A percentile compares a stretch with the other conserved stretches of the same genome.
phyloP scores from a whole-genome alignment of 2,888 invertebrate species.

The Mystacides longicornis region DNA sequence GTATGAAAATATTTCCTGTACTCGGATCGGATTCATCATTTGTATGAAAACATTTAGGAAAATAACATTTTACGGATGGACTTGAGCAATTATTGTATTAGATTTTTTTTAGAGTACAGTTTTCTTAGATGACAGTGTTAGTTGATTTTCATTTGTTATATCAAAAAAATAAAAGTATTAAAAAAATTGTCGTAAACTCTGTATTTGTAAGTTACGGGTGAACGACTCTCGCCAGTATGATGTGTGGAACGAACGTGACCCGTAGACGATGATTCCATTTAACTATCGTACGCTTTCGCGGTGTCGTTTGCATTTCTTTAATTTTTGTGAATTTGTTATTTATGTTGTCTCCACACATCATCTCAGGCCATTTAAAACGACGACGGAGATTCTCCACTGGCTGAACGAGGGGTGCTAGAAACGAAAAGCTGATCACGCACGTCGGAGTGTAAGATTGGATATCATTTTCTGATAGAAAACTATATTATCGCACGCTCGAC shows the following conservation, averaged over 20 bases:
- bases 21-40: too few relatives aligned
- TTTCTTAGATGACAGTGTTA: too few relatives aligned
- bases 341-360: constrained; percentile 16
- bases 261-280: not conserved
- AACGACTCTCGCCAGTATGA: constrained; percentile 29
- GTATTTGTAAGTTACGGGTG: constrained; percentile 44
- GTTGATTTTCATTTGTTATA: too few relatives aligned
- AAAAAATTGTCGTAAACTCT: constrained; percentile 29
- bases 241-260: constrained; percentile 8
- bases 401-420: not conserved
- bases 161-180: too few relatives aligned
- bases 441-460: too few relatives aligned
- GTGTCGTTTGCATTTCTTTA: not conserved
- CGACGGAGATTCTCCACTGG: constrained; percentile 7
- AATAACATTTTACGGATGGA: too few relatives aligned
- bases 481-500: too few relatives aligned
- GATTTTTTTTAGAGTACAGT: too few relatives aligned
- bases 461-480: too few relatives aligned
- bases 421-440: constrained; percentile 4
- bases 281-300: not conserved
- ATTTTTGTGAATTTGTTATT: not conserved
- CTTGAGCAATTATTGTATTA: too few relatives aligned
- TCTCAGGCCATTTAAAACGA: constrained; percentile 20
- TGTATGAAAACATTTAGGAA: too few relatives aligned
- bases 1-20: too few relatives aligned